Conservation (phyloP, 2,113 vertebrate species). For the Capra hircus region DNA sequence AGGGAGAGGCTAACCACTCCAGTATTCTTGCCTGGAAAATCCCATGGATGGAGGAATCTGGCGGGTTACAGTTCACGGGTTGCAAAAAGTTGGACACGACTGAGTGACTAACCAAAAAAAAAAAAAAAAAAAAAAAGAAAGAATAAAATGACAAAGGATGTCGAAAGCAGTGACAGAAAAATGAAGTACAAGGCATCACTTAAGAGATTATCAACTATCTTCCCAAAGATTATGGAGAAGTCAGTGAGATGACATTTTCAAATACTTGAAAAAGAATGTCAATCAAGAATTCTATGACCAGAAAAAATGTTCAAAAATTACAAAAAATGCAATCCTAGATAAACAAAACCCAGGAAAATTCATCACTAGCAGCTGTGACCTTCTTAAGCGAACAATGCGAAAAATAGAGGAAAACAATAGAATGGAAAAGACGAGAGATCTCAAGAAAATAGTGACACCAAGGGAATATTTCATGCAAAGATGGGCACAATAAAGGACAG, state of each 20-base stretch:
- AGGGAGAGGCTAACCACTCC: not conserved
- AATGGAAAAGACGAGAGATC: not conserved
- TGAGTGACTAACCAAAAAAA: not conserved
- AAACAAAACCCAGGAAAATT: not conserved
- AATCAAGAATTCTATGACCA: not conserved
- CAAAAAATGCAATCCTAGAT: not conserved
- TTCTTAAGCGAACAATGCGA: fast-evolving
- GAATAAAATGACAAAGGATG: not conserved
- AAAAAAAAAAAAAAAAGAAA: not conserved
- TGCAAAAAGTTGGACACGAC: fast-evolving
- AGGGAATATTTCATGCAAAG: not conserved
- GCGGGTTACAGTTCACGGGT: not conserved
- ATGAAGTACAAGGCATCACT: not conserved
- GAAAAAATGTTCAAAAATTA: not conserved
- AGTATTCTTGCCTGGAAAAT: not conserved
- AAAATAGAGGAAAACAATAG: not conserved
- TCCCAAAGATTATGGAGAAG: not conserved
- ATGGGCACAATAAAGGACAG: not conserved
- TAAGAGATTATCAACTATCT: not conserved
- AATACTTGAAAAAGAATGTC: not conserved
- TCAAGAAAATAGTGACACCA: not conserved
- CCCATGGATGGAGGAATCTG: not conserved
- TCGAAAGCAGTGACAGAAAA: not conserved
- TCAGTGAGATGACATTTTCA: not conserved
- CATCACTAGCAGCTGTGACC: not conserved